Base-by-base conservation (phyloP, 53 echinoderm and acorn worm species). In the Luidia sarsii region DNA sequence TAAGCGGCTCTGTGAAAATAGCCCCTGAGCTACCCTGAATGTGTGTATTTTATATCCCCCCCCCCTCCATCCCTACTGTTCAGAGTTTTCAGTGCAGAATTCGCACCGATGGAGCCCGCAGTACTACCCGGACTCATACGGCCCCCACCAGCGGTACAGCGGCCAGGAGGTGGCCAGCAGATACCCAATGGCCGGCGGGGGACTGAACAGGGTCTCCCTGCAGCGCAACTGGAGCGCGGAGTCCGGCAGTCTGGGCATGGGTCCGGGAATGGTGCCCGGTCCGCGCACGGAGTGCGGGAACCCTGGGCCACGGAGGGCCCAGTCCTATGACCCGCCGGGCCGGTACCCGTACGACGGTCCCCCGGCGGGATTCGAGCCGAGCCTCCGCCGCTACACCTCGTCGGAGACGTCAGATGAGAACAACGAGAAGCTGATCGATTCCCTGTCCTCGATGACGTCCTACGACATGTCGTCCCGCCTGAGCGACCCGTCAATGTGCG, bases 391-490 rank as follows among this genome's bases (percentile, higher is more conserved):
- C 31, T 61, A 77, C 31, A 41, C 21, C 6, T 46, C 33, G 25
- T 74, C 74, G 2, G 46, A 45, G 7, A 77, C 77, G 18, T 77
- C 77, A 0, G 77, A 77, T 14, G 77, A 77, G n/a, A 77, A 77
- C 48, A 77, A 77, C 36, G 67, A 67, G 13, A 67, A 67, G 67
- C 33, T 63, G 63, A 39, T 67, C 7, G 43, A 41, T 28, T 45
- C 41, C 2, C 22, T 35, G 4, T 60, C 62, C 10, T 74, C 74
- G 9, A 15, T 74, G 57, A 74, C 57, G 39, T 74, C 74, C 0
- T 60, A 48, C 23, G 77, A 77, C 61, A n/a, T 33, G 20, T 35
- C 51, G 8, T 48, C 77, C 9, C 25, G 30, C 60, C 41, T 43
- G 61, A 28, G 3, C 4, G 77, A 77, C 33, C 46, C 59, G 4